Percentiles rank a stretch among this genome's conserved stretches.
phyloP scores from a whole-genome alignment of 2,797 vertebrate genomes.

The Galago senegalensis region DNA sequence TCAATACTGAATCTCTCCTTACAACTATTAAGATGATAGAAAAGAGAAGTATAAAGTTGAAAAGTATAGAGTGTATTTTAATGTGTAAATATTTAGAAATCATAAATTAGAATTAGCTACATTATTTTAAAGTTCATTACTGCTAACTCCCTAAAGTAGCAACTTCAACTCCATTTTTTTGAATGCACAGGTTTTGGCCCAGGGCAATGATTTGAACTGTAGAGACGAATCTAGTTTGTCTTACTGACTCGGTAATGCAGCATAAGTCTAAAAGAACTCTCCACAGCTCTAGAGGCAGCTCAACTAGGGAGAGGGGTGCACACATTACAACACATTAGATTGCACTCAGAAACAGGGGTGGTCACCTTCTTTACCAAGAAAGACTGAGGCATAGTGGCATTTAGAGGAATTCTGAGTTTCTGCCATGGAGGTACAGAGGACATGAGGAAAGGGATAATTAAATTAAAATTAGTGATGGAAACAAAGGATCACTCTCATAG shows the following conservation, averaged over 20 bases:
- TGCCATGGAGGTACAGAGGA: not conserved
- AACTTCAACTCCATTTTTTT: not conserved
- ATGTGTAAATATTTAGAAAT: not conserved
- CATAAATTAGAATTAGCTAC: not conserved
- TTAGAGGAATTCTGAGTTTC: not conserved
- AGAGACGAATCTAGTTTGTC: not conserved
- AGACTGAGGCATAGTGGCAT: not conserved
- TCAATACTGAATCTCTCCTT: not conserved
- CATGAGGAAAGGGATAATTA: not conserved
- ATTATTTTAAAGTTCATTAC: constrained; percentile 18
- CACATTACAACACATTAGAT: not conserved
- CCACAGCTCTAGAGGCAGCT: not conserved
- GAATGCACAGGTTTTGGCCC: not conserved
- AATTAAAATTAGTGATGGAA: not conserved
- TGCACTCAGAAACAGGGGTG: not conserved
- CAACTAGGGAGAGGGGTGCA: not conserved
- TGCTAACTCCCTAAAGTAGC: not conserved
- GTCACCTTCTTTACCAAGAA: not conserved
- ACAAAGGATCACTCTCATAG: not conserved
- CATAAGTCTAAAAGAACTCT: not conserved
- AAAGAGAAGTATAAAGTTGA: not conserved
- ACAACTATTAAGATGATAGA: not conserved
- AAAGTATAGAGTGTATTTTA: not conserved
- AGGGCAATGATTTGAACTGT: not conserved
- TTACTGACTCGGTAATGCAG: not conserved